phyloP scores from a whole-genome alignment of 53 echinoderm and acorn worm genomes.

The Zoroaster sp. region DNA sequence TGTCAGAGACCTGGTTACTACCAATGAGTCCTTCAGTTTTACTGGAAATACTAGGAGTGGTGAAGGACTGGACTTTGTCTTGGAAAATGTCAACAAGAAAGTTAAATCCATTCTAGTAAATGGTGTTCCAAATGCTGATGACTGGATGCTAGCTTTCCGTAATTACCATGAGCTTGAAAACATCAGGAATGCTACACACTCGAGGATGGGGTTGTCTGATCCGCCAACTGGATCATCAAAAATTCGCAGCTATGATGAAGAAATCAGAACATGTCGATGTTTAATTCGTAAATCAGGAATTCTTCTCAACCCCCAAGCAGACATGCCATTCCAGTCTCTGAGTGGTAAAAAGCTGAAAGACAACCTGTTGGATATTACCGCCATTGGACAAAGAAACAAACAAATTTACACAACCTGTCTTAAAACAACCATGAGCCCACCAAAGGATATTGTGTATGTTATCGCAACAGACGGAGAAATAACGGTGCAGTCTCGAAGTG shows the following conservation, averaged over 20 bases:
- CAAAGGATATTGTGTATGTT: not conserved
- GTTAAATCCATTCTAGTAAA: constrained; percentile 19
- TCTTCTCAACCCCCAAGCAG: not conserved
- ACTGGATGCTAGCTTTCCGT: constrained; percentile 35
- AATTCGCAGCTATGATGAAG: constrained; percentile 24
- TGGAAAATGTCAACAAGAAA: constrained; percentile 32
- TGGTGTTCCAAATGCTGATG: constrained; percentile 40
- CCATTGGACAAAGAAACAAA: not conserved
- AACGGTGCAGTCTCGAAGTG: not conserved
- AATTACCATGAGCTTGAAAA: constrained; percentile 39
- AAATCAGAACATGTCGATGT: not conserved
- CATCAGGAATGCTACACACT: not conserved
- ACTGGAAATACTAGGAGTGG: constrained; percentile 33
- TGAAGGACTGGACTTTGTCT: constrained; percentile 32
- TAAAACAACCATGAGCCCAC: not conserved
- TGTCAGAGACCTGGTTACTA: constrained; percentile 2
- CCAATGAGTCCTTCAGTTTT: constrained; percentile 8
- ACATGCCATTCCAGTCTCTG: constrained; percentile 1
- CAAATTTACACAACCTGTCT: not conserved
- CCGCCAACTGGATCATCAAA: not conserved
- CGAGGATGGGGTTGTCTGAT: constrained; percentile 32
- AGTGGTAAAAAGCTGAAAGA: constrained; percentile 18
- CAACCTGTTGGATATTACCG: not conserved
- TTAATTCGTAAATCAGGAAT: not conserved
- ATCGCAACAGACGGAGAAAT: constrained; percentile 8